These are phyloP conservation scores for Mungos mungo DNA, from an alignment of 2,113 vertebrate species.

Conservation along the genomic window DNA sequence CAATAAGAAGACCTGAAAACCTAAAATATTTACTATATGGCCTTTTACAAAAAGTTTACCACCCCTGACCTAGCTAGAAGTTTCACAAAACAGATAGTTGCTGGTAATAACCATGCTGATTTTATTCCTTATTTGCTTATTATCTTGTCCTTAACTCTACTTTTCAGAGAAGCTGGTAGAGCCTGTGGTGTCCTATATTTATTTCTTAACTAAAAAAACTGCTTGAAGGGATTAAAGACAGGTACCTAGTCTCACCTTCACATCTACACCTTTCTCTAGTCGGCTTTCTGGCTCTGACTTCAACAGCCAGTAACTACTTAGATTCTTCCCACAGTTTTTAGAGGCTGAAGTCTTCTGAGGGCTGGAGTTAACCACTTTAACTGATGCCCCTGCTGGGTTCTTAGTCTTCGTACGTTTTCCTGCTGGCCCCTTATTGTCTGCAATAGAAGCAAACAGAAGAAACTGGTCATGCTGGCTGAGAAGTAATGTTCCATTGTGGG, in stretches of 20 bases:
- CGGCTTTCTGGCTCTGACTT: constrained; percentile 98
- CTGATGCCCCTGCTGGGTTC: neutral
- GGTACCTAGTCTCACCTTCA: constrained; percentile 88
- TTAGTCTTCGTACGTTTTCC: constrained; percentile 78
- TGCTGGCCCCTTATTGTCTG: constrained; percentile 79
- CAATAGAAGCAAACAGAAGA: constrained; percentile 7
- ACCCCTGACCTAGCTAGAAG: neutral
- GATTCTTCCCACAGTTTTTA: constrained; percentile 41
- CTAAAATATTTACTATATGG: neutral
- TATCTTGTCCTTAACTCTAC: neutral
- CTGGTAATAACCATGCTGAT: neutral
- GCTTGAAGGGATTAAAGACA: neutral
- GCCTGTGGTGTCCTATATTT: neutral
- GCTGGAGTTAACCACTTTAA: constrained; percentile 35
- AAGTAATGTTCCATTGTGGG: neutral
- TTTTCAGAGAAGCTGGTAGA: neutral
- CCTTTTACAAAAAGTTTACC: neutral
- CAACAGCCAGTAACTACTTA: constrained; percentile 91
- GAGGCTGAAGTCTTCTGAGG: neutral
- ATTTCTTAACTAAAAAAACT: neutral
- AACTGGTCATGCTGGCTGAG: neutral
- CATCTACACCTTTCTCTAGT: constrained; percentile 93
- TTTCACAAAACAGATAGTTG: neutral
- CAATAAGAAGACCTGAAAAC: neutral
- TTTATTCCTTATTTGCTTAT: neutral